Conservation (phyloP, 2,113 vertebrate genomes). For the Hyaena hyaena region DNA sequence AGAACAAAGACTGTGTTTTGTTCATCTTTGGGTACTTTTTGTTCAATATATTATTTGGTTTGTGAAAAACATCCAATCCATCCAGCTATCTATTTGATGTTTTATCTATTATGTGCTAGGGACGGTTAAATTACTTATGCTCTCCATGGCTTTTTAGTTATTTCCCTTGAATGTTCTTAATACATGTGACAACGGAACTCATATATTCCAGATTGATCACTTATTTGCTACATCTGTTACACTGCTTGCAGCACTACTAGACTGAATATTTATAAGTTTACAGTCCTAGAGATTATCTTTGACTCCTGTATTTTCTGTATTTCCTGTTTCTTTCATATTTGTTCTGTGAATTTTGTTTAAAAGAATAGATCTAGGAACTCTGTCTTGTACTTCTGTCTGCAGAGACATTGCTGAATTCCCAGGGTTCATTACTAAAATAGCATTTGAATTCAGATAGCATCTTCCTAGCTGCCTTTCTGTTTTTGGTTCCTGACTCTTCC, state of each 20-base stretch:
- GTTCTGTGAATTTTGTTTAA: not conserved
- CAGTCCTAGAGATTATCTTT: not conserved
- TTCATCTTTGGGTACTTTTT: slow-evolving; percentile 38
- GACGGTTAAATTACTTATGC: not conserved
- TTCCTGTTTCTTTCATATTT: not conserved
- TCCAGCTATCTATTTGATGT: not conserved
- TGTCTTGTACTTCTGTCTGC: not conserved
- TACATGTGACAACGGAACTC: not conserved
- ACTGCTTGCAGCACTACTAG: not conserved
- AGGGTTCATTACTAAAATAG: slow-evolving; percentile 45
- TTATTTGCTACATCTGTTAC: not conserved
- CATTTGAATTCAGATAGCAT: slow-evolving; percentile 44
- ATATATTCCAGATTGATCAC: not conserved
- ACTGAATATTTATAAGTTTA: not conserved
- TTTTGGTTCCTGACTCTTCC: slow-evolving; percentile 11
- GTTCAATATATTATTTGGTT: not conserved
- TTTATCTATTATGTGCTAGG: not conserved
- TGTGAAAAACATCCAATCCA: not conserved
- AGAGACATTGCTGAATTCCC: not conserved
- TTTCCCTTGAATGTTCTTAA: not conserved
- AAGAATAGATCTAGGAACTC: not conserved
- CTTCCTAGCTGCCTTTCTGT: slow-evolving; percentile 37
- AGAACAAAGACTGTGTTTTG: not conserved
- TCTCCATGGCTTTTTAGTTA: not conserved
- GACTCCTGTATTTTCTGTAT: not conserved